Evolutionary conservation across 2,797 vertebrate genomes (phyloP), one percentile per base, ranked within the genome.

Genomic region (Threskiornis aethiopicus): DNA sequence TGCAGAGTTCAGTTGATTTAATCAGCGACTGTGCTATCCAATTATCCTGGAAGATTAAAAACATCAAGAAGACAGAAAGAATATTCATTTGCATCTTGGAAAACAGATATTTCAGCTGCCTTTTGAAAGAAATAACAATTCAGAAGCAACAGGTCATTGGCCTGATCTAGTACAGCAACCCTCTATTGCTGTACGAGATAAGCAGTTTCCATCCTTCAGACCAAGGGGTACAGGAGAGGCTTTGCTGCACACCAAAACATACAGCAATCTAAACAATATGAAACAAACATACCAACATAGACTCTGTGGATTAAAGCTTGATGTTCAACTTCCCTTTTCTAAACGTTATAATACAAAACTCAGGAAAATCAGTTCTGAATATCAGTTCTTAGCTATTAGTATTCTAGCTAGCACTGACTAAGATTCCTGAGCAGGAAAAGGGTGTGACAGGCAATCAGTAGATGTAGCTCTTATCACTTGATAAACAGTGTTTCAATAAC

Each of bases 351-450:
- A 31, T 31, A 72, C 2, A 67, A 90, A 91, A 49, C 31, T 0
- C 0, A 55, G 49, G 55, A 69, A 84, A 95, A 90, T 29, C 42
- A 65, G 83, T 72, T 57, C 54, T 31, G 37, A 88, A 15, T 78
- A 87, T 84, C 65, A 84, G 28, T 58, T 85, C 71, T 83, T 47
- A 72, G 55, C 77, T 80, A 26, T 90, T 87, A 89, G 51, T 35
- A 72, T 52, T 90, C 73, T 54, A 69, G 73, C 90, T 62, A 70
- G 47, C 75, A 87, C 75, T 64, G 39, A 69, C 31, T 73, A 79
- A 90, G 55, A 92, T 73, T 92, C 79, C 84, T 67, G 71, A 93
- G 90, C 75, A 95, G 95, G 89, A 96, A 96, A 95, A 94, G 79
- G 91, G 90, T 79, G 95, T 94, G 92, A 85, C 86, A 84, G 57